Evolutionary conservation across 2,113 vertebrate genomes (phyloP), one percentile per base, ranked within the genome.

Genomic region (Hymenochirus boettgeri): DNA sequence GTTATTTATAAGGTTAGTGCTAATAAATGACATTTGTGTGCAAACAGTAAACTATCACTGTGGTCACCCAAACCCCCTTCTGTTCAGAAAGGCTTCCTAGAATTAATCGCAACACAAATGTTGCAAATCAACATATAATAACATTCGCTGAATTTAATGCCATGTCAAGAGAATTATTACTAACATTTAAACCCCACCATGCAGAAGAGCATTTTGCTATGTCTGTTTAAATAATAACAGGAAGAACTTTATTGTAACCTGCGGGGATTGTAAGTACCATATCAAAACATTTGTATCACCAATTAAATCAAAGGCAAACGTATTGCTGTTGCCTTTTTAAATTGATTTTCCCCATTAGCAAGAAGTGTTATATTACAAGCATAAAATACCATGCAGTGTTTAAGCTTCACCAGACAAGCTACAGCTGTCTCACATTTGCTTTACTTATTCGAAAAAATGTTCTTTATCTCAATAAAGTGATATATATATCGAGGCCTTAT

Each of bases 391-490:
- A 77, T 69, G 80, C 81, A 82, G 72, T 55, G 65, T 80, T 84
- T 85, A 74, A 80, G 75, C 77, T 77, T 66, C 0, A 0, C 71
- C 63, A 80, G 70, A 62, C 63, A 58, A 77, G 70, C 56, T 74
- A 71, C 80, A 82, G 76, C 79, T 85, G 76, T 77, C 75, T 82
- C 71, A 73, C 77, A 80, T 79, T 85, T 85, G 73, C 72, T 79
- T 79, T 70, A 70, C 57, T 76, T 80, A 63, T 72, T 85, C 84
- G 79, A 71, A 77, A 79, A 81, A 83, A 84, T 71, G 57, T 50
- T 13, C 29, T 31, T 31, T 31, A 31, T 31, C 33, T 12, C 33
- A 12, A 35, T 12, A 5, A 35, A 35, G 33, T n/a, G n/a, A 8
- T 13, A 35, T 35, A 11, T 7, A 4, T 35, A 13, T 12, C 8